Conservation (phyloP, 2,888 invertebrate species). For the Gonocerus acuteangulatus region DNA sequence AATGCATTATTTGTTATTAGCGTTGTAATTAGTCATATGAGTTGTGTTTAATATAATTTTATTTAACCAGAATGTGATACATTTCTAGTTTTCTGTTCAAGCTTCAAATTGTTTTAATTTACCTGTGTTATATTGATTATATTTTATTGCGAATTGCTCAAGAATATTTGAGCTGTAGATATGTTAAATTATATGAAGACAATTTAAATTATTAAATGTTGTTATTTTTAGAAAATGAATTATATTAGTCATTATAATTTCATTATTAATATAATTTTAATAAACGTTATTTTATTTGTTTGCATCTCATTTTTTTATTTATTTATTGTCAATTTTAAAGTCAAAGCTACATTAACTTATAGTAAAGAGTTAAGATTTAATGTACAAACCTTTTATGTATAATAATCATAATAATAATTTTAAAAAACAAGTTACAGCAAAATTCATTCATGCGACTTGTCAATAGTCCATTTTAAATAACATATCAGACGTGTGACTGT, state of each 20-base stretch:
- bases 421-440: too few relatives aligned
- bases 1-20: conserved; percentile 33
- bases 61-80: conserved; percentile 39
- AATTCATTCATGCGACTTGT: too few relatives aligned
- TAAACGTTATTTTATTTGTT: conserved; percentile 25
- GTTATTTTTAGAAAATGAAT: conserved; percentile 30
- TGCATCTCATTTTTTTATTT: conserved; percentile 17
- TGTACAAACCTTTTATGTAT: too few relatives aligned
- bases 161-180: conserved; percentile 34
- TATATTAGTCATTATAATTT: conserved; percentile 26
- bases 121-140: conserved; percentile 36
- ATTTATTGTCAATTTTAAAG: neutral
- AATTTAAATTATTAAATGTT: conserved; percentile 36
- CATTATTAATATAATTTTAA: conserved; percentile 19
- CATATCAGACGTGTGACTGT: too few relatives aligned
- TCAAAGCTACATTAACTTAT: too few relatives aligned
- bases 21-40: conserved; percentile 36
- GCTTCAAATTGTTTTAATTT: conserved; percentile 36
- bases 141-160: conserved; percentile 34
- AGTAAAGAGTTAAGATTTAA: too few relatives aligned
- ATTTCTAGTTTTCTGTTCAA: conserved; percentile 38
- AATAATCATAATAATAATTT: too few relatives aligned
- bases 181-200: conserved; percentile 35
- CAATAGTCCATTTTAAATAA: too few relatives aligned
- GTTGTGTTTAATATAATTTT: conserved; percentile 38